These are phyloP conservation scores for Gambelia wislizenii DNA, from an alignment of 2,797 vertebrate species.

Conservation along the genomic window DNA sequence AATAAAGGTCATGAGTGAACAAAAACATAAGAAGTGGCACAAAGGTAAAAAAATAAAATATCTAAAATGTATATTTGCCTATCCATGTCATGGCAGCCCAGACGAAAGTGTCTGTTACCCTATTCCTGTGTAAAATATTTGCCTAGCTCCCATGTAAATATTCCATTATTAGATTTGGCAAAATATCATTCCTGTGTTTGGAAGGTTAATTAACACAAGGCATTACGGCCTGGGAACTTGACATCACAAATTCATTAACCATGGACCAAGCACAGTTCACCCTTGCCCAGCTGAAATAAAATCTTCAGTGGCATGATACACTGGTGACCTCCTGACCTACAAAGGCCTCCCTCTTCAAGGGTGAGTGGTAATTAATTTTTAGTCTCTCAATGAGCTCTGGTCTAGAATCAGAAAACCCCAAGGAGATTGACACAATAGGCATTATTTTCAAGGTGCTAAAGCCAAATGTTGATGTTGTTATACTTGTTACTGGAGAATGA, in stretches of 20 bases:
- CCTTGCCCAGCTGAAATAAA: slow-evolving; percentile 24
- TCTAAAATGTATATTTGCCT: neutral
- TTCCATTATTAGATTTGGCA: slow-evolving; percentile 20
- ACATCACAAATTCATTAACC: slow-evolving; percentile 40
- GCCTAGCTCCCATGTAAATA: slow-evolving; percentile 22
- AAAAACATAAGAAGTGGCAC: neutral
- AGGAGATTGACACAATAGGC: slow-evolving; percentile 6
- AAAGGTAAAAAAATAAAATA: neutral
- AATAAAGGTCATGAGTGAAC: neutral
- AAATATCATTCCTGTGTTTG: slow-evolving; percentile 29
- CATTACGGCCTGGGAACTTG: slow-evolving; percentile 32
- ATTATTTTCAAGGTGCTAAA: slow-evolving; percentile 10
- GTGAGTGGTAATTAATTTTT: slow-evolving; percentile 45
- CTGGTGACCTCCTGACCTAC: slow-evolving; percentile 20
- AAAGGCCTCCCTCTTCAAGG: slow-evolving; percentile 30
- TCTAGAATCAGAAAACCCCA: slow-evolving; percentile 7
- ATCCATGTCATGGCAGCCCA: neutral
- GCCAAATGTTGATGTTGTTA: neutral
- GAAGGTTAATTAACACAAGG: slow-evolving; percentile 41
- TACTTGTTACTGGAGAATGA: neutral
- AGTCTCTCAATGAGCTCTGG: slow-evolving; percentile 19
- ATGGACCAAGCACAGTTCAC: slow-evolving; percentile 6
- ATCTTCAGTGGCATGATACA: slow-evolving; percentile 32
- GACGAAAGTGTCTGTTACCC: neutral
- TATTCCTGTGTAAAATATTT: slow-evolving; percentile 26